Evolutionary conservation across 2,888 invertebrate genomes (phyloP).

Genomic region (Cheilosia scutellata): DNA sequence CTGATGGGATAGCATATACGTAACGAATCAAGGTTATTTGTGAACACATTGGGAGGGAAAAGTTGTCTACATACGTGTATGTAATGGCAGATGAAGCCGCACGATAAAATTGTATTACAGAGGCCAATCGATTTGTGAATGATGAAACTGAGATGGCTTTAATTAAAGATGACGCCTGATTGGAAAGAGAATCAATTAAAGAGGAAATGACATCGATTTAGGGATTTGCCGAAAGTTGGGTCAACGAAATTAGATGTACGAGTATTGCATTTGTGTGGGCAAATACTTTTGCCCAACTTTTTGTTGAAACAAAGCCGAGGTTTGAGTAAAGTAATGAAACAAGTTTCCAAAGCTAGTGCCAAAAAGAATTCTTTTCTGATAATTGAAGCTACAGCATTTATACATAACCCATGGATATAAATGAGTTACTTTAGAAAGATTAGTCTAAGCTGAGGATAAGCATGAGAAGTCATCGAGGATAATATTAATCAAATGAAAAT

Average conservation of each 20-base stretch:
- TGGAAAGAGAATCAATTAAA: slow-evolving; percentile 30
- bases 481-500: no score
- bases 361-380: background rate
- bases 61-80: slow-evolving; percentile 38
- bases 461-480: no score
- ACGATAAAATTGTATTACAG: slow-evolving; percentile 39
- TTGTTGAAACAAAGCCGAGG: background rate
- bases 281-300: background rate
- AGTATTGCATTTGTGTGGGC: background rate
- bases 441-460: no score
- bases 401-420: no score
- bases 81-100: slow-evolving; percentile 47
- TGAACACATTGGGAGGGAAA: slow-evolving; percentile 43
- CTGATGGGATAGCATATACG: slow-evolving; percentile 45
- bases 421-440: no score
- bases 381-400: background rate
- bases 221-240: background rate
- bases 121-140: slow-evolving; percentile 54
- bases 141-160: slow-evolving; percentile 54
- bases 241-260: background rate
- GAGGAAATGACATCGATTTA: background rate
- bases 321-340: background rate
- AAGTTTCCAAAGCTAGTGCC: background rate
- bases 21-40: slow-evolving; percentile 71
- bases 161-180: slow-evolving; percentile 45